These are phyloP conservation scores for Tapirus terrestris DNA, from an alignment of 2,113 vertebrate species.

Conservation along the genomic window DNA sequence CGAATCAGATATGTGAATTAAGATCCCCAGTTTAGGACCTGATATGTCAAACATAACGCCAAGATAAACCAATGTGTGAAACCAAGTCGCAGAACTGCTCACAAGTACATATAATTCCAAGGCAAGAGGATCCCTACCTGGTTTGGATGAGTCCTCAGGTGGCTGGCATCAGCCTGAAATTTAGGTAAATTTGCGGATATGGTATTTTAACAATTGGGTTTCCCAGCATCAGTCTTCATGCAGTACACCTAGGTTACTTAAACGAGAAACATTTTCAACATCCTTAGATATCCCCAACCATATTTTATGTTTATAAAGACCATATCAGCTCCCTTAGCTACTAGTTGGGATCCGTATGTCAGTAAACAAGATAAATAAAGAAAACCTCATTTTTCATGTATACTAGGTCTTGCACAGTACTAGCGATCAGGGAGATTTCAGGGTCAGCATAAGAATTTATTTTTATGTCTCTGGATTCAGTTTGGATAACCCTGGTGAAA, in stretches of 20 bases:
- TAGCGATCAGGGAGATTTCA: background rate
- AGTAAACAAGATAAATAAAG: constrained; percentile 31
- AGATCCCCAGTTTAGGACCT: background rate
- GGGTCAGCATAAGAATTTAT: background rate
- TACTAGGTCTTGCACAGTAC: background rate
- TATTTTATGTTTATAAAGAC: constrained; percentile 25
- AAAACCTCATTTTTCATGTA: background rate
- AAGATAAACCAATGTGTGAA: background rate
- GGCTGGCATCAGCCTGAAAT: background rate
- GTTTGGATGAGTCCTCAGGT: background rate
- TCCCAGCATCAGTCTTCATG: background rate
- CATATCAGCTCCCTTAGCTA: background rate
- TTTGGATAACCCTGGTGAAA: constrained; percentile 8
- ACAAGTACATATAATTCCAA: background rate
- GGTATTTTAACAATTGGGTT: background rate
- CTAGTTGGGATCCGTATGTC: background rate
- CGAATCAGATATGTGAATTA: background rate
- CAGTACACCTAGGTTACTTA: background rate
- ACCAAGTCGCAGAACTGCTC: background rate
- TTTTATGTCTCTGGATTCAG: background rate
- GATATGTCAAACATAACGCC: background rate
- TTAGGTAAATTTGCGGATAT: background rate
- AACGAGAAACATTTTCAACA: background rate
- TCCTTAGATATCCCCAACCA: background rate
- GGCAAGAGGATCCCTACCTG: background rate